A percentile compares a stretch with the other conserved stretches of the same genome.
Conservation (phyloP, 2,797 vertebrate species). For the Cryptoblepharus egeriae region DNA sequence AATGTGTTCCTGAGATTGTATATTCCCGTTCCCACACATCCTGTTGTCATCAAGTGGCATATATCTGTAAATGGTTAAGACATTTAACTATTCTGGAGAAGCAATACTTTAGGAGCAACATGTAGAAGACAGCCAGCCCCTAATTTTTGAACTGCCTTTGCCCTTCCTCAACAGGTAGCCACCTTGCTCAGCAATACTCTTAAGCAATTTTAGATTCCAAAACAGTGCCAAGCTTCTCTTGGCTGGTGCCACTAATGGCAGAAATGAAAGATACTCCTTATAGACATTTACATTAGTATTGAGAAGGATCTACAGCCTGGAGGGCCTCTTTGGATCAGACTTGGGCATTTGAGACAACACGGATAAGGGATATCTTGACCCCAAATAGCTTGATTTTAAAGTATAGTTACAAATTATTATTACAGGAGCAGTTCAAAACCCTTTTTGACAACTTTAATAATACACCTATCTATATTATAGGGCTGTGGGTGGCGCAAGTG, state of each 20-base stretch:
- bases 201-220: neutral
- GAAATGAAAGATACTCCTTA: neutral
- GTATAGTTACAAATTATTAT: neutral
- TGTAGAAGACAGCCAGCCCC: neutral
- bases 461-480: slow-evolving; percentile 27
- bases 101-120: neutral
- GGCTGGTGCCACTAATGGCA: neutral
- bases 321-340: too few species aligned
- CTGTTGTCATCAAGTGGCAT: too few species aligned
- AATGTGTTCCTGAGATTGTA: too few species aligned
- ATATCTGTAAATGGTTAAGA: neutral
- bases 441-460: slow-evolving; percentile 21
- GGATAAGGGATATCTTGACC: neutral
- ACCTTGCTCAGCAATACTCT: neutral
- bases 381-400: neutral
- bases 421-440: slow-evolving; percentile 23
- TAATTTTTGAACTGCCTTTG: neutral
- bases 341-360: neutral
- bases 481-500: too few species aligned
- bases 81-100: neutral
- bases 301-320: neutral
- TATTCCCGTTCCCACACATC: too few species aligned
- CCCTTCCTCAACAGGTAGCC: neutral
- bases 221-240: neutral
- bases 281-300: neutral